Evolutionary conservation across 2,888 invertebrate genomes (phyloP).

Genomic region (Agonopterix alstromeriana): DNA sequence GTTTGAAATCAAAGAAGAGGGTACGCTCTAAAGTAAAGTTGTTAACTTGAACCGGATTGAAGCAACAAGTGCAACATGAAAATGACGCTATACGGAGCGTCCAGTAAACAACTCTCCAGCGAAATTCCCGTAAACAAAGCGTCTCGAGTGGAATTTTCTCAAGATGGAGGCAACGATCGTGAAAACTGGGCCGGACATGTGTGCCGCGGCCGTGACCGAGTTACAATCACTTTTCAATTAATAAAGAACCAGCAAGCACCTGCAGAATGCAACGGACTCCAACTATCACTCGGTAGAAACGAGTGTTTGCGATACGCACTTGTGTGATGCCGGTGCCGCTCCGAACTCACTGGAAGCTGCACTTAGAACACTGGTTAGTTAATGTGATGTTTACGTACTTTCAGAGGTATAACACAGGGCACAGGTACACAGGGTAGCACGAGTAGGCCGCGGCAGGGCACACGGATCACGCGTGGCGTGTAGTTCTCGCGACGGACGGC

Average conservation of each 20-base stretch:
- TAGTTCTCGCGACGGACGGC: conserved; percentile 20
- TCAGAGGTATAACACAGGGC: conserved; percentile 21
- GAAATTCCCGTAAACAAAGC: conserved; percentile 52
- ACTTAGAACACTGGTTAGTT: conserved; percentile 41
- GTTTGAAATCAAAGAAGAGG: neutral
- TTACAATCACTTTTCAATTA: conserved; percentile 76
- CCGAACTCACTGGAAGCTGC: conserved; percentile 41
- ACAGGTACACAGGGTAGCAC: conserved; percentile 7
- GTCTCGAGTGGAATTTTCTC: conserved; percentile 46
- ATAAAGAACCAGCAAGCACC: conserved; percentile 68
- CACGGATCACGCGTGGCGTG: conserved; percentile 1
- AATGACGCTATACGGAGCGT: conserved; percentile 7
- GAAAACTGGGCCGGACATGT: conserved; percentile 75
- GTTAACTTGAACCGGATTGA: neutral
- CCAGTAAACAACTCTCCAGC: conserved; percentile 25
- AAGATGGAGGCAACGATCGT: conserved; percentile 54
- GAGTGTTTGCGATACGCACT: conserved; percentile 39
- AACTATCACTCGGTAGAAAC: conserved; percentile 33
- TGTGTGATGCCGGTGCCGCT: conserved; percentile 27
- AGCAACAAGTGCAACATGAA: conserved; percentile 8
- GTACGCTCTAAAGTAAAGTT: neutral
- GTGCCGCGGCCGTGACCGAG: conserved; percentile 72
- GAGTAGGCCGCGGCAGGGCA: conserved; percentile 9
- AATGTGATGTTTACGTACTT: conserved; percentile 58
- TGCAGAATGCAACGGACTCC: conserved; percentile 66